A percentile compares a stretch with the other conserved stretches of the same genome.
phyloP scores from a whole-genome alignment of 1,140 invertebrate genomes.

The Archivesica marissinica region DNA sequence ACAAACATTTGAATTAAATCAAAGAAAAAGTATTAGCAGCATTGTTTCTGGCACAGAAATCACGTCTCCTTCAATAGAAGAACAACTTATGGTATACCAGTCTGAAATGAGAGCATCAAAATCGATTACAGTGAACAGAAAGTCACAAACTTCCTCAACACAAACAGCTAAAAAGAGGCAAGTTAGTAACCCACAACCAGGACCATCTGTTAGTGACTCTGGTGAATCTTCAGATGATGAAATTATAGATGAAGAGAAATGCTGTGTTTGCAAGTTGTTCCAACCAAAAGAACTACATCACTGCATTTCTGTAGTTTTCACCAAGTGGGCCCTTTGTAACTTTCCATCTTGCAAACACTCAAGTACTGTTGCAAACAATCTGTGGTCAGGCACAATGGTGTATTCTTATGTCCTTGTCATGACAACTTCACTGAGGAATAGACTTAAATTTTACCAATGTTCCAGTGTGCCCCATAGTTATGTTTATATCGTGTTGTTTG shows the following conservation, averaged over 20 bases:
- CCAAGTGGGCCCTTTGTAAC: conserved; percentile 29
- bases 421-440: conserved; percentile 10
- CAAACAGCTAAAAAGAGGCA: background rate
- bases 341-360: background rate
- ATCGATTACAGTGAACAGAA: background rate
- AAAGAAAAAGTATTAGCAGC: background rate
- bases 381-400: background rate
- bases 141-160: background rate
- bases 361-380: background rate
- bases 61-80: too few relatives aligned
- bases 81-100: background rate
- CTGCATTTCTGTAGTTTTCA: conserved; percentile 25
- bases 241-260: conserved; percentile 11
- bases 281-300: conserved; percentile 26
- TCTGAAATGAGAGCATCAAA: background rate
- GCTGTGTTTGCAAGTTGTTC: conserved; percentile 20
- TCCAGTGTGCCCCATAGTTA: too few relatives aligned
- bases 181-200: background rate
- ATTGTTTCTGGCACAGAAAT: background rate
- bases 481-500: too few relatives aligned
- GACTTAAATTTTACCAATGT: too few relatives aligned
- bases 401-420: conserved; percentile 1
- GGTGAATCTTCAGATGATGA: background rate
- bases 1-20: background rate
- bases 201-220: background rate